Base-by-base conservation (phyloP, 2,888 invertebrate genomes). In the Microctonus brassicae region DNA sequence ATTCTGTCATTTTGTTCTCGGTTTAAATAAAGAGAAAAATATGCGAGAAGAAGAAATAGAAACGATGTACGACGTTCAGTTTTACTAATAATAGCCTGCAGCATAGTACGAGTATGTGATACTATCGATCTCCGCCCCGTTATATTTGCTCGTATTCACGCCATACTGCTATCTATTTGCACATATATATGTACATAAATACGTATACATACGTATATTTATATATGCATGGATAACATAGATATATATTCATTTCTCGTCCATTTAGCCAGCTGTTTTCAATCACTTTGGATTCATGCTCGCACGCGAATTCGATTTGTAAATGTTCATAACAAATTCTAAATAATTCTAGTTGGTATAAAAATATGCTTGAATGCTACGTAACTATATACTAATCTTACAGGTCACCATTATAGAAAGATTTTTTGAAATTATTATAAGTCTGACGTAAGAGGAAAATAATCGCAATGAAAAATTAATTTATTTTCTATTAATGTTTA, bases 231-330 rank as follows among this genome's bases (percentile, higher is more conserved):
- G n/a, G n/a, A n/a, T n/a, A n/a, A n/a, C n/a, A n/a, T n/a, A n/a
- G n/a, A n/a, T 60, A 11, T 47, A 17, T 69, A 17, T 42, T 29
- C n/a, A 2, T 24, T 26, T 67, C 52, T 69, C 29, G 11, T 39
- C 66, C 52, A 26, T 65, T 22, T 11, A 60, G 70, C 73, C 73
- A 62, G 73, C 68, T 68, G 70, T 60, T 73, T 68, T 68, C 70
- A 39, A 73, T 73, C 70, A 70, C 70, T 66, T 60, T n/a, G 39
- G 60, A 42, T 52, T 24, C 24, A 65, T 73, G 60, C 70, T 70
- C 61, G 67, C 68, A 64, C 33, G 64, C n/a, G 39, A 39, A 70
- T 70, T 63, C 70, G 33, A 64, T 64, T 64, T 55, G 64, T 64
- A 22, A 70, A 52, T 58, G 63, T 57, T n/a, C n/a, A n/a, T n/a